Evolutionary conservation across 2,113 vertebrate species (phyloP).

Genomic region (Petromus typicus): DNA sequence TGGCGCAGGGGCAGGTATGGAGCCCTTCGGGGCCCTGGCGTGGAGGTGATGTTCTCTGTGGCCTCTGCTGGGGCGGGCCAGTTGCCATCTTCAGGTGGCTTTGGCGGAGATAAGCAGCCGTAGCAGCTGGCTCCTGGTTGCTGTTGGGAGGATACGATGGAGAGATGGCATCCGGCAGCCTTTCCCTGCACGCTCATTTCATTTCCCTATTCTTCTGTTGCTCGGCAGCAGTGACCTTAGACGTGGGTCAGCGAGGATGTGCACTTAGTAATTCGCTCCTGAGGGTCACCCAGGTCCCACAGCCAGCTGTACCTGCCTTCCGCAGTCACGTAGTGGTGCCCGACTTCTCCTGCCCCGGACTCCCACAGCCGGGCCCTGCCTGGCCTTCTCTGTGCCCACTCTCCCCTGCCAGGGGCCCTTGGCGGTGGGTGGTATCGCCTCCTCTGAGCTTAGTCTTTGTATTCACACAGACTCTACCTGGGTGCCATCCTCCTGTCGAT

Average conservation of each 20-base stretch:
- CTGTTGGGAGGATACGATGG: too few relatives aligned
- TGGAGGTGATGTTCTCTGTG: background rate
- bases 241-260: background rate
- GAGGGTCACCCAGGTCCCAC: background rate
- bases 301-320: background rate
- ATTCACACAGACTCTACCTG: background rate
- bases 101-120: background rate
- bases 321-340: background rate
- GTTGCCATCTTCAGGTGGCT: background rate
- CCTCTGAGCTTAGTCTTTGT: background rate
- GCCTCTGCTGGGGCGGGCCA: background rate
- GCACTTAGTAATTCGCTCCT: background rate
- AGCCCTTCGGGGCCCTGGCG: background rate
- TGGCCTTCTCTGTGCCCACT: background rate
- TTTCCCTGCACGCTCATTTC: background rate
- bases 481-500: too few relatives aligned
- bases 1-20: constrained; percentile 95
- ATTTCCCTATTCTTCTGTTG: background rate
- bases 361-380: background rate
- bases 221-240: background rate
- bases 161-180: too few relatives aligned
- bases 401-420: background rate
- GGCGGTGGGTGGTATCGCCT: background rate
- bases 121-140: background rate
- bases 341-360: background rate